These are phyloP conservation scores for Leptothorax acervorum DNA, from an alignment of 2,888 invertebrate genomes.

Conservation along the genomic window DNA sequence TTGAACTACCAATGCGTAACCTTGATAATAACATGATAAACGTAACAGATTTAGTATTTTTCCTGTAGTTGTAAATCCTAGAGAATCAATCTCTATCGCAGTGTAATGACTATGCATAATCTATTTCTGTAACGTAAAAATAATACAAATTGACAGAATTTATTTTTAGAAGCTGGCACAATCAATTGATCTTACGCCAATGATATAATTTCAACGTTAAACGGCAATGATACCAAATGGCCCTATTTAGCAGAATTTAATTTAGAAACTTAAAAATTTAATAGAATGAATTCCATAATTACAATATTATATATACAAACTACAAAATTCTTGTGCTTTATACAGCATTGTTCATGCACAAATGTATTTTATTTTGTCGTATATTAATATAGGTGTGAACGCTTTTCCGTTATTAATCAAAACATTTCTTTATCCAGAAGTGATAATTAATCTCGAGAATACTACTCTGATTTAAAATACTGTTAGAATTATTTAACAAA, in stretches of 20 bases:
- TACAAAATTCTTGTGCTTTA: background rate
- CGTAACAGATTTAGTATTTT: background rate
- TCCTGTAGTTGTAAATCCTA: background rate
- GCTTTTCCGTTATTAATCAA: background rate
- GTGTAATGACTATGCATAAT: background rate
- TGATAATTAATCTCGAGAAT: background rate
- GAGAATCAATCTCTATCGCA: background rate
- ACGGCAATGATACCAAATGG: background rate
- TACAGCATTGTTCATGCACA: too few relatives aligned
- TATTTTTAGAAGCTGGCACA: slow-evolving; percentile 23
- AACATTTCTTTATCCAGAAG: background rate
- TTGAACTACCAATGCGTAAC: background rate
- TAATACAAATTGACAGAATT: background rate
- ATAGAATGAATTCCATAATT: background rate
- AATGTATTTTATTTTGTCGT: background rate
- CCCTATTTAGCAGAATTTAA: background rate
- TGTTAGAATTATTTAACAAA: background rate
- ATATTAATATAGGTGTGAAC: background rate
- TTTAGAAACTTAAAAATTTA: background rate
- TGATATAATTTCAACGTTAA: background rate
- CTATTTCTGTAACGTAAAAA: background rate
- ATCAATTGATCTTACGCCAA: background rate
- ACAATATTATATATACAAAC: background rate
- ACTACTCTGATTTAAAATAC: background rate
- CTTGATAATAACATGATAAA: background rate